These are phyloP conservation scores for Oryzias sinensis DNA, from an alignment of 2,797 vertebrate genomes.

Conservation along the genomic window DNA sequence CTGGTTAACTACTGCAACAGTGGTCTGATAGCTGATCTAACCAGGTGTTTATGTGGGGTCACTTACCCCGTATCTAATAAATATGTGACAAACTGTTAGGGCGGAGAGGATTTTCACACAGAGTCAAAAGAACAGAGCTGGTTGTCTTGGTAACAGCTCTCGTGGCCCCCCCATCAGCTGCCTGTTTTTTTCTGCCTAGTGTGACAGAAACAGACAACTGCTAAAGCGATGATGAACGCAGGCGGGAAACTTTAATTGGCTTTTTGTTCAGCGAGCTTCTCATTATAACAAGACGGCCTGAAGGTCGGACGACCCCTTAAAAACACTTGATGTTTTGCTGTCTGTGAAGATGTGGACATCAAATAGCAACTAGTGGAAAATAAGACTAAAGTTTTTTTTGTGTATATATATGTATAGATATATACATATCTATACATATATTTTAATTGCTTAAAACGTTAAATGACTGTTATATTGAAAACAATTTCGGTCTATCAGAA, in stretches of 20 bases:
- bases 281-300: conserved; percentile 56
- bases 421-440: too few species aligned
- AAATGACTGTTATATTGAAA: too few species aligned
- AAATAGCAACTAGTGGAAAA: neutral
- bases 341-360: conserved; percentile 14
- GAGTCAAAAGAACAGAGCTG: conserved; percentile 11
- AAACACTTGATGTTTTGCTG: conserved; percentile 12
- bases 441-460: too few species aligned
- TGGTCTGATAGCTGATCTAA: conserved; percentile 1
- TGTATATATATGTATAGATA: too few species aligned
- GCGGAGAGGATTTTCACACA: conserved; percentile 1
- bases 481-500: too few species aligned
- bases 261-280: conserved; percentile 52
- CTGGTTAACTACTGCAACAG: conserved; percentile 1
- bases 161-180: conserved; percentile 1
- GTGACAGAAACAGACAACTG: conserved; percentile 37
- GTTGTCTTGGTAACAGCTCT: conserved; percentile 47
- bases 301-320: conserved; percentile 15
- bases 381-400: neutral
- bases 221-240: conserved; percentile 38
- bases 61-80: neutral
- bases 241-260: conserved; percentile 53
- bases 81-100: neutral
- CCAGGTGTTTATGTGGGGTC: neutral
- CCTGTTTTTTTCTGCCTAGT: conserved; percentile 26